Percentiles rank a stretch among this genome's conserved stretches.
phyloP scores from a whole-genome alignment of 2,113 vertebrate species.

The Nyctibius bracteatus region DNA sequence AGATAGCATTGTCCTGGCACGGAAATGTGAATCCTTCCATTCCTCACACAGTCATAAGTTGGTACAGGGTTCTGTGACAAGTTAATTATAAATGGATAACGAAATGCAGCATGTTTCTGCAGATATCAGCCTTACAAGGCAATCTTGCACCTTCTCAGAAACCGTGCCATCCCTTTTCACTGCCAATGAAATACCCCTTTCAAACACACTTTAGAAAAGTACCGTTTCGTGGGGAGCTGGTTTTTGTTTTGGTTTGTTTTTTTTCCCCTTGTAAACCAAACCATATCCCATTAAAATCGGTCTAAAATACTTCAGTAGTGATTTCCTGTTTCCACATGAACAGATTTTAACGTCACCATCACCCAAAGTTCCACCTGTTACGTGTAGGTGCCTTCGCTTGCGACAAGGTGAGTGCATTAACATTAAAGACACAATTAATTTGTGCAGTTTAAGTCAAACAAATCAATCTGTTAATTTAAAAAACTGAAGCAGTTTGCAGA shows the following conservation, averaged over 20 bases:
- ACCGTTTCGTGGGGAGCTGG: neutral
- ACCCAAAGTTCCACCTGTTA: conserved; percentile 51
- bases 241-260: neutral
- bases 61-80: conserved; percentile 74
- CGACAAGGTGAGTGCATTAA: conserved; percentile 57
- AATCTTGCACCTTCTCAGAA: neutral
- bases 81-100: neutral
- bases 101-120: neutral
- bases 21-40: conserved; percentile 59
- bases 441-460: conserved; percentile 68
- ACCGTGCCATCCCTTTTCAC: neutral
- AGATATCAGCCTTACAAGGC: neutral
- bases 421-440: conserved; percentile 60
- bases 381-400: conserved; percentile 14
- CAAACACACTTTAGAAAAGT: neutral
- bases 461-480: conserved; percentile 65
- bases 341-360: conserved; percentile 43
- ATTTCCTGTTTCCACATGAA: neutral
- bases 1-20: neutral
- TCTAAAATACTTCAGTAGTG: neutral
- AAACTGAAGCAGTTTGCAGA: conserved; percentile 76
- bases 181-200: neutral
- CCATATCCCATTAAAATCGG: neutral
- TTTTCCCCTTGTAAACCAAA: neutral
- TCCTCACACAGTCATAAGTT: conserved; percentile 75